phyloP scores from a whole-genome alignment of 2,888 invertebrate genomes.

The Plebejus argus region DNA sequence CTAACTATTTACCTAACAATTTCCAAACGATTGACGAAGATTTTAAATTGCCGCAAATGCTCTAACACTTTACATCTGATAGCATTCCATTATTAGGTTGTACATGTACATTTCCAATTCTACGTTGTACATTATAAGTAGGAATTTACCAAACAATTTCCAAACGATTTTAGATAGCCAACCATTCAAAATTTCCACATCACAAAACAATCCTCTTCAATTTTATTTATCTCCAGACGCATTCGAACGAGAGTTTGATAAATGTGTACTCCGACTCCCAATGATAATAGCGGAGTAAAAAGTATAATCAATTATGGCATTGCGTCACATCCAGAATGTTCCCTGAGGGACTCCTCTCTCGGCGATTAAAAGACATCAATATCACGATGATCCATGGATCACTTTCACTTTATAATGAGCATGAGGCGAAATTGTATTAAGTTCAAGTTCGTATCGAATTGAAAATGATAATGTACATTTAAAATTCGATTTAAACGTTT shows the following conservation, averaged over 20 bases:
- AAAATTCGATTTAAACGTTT: conserved; percentile 30
- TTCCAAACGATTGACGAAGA: neutral
- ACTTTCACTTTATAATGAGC: conserved; percentile 55
- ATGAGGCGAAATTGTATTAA: conserved; percentile 52
- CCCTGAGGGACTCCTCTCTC: conserved; percentile 43
- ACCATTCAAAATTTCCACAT: conserved; percentile 6
- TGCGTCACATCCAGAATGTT: conserved; percentile 40
- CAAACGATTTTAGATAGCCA: neutral
- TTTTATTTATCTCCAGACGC: conserved; percentile 22
- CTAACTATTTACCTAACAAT: neutral
- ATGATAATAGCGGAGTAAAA: conserved; percentile 39
- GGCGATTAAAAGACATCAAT: conserved; percentile 51
- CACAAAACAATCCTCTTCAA: conserved; percentile 21
- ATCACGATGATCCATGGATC: conserved; percentile 54
- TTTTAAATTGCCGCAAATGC: neutral
- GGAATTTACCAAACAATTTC: neutral
- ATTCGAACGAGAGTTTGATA: conserved; percentile 28
- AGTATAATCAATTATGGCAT: conserved; percentile 44
- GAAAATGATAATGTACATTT: conserved; percentile 31
- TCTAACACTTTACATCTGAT: neutral
- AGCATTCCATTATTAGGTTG: neutral
- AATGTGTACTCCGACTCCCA: conserved; percentile 31
- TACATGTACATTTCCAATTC: neutral
- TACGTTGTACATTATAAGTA: too few relatives aligned
- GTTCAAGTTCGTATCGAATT: conserved; percentile 44